Percentiles rank a stretch among this genome's conserved stretches.
Conservation (phyloP, 2,113 vertebrate genomes). For the Oreotrochilus melanogaster region DNA sequence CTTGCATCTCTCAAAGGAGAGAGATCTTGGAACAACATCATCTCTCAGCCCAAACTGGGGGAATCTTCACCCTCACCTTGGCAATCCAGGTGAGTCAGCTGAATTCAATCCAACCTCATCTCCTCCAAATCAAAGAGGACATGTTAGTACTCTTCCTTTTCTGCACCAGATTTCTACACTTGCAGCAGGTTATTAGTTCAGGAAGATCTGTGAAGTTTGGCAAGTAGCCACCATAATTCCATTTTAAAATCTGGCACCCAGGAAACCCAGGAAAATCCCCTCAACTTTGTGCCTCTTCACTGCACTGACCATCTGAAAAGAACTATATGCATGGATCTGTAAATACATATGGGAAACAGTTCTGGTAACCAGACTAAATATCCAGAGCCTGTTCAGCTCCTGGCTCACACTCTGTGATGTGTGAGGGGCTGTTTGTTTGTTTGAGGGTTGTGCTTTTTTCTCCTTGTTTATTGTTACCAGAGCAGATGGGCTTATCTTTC, state of each 20-base stretch:
- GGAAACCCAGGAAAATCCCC: neutral
- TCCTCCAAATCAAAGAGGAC: neutral
- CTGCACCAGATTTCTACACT: slow-evolving; percentile 17
- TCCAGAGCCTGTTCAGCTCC: neutral
- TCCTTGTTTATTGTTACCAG: slow-evolving; percentile 27
- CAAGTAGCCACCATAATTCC: neutral
- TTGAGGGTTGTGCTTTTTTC: slow-evolving; percentile 12
- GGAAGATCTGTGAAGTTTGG: neutral
- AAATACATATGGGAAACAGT: neutral
- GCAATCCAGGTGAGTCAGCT: neutral
- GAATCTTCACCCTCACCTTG: neutral
- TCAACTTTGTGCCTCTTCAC: neutral
- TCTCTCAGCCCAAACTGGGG: neutral
- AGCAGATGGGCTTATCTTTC: slow-evolving; percentile 61
- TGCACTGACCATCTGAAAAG: neutral
- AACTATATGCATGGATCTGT: neutral
- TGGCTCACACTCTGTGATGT: neutral
- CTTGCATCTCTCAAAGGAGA: neutral
- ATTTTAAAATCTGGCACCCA: neutral
- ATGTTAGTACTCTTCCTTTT: slow-evolving; percentile 2
- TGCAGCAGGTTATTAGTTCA: slow-evolving; percentile 29
- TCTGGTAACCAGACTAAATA: neutral
- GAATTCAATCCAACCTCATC: neutral
- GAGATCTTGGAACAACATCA: neutral
- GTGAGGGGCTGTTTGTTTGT: slow-evolving; percentile 22